Conservation (phyloP, 2,888 invertebrate species). For the Lepidocyrtoides sp. region DNA sequence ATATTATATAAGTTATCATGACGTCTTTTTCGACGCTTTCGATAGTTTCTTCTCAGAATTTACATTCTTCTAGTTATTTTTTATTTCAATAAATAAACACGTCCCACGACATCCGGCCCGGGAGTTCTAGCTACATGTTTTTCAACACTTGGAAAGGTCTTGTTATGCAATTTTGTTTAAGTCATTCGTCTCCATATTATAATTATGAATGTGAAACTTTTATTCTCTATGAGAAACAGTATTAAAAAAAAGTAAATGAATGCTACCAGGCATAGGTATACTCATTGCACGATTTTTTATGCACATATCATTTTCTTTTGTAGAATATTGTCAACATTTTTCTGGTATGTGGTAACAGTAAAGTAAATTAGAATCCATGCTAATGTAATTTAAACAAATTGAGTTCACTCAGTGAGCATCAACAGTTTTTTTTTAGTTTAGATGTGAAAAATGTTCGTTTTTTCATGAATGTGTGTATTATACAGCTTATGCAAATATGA, state of each 20-base stretch:
- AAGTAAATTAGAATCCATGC: slow-evolving; percentile 48
- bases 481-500: neutral
- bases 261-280: no score
- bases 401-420: neutral
- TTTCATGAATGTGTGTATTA: neutral
- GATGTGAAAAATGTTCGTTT: neutral
- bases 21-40: no score
- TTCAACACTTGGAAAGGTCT: neutral
- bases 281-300: neutral
- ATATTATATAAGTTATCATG: no score
- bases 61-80: no score
- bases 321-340: slow-evolving; percentile 5
- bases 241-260: no score
- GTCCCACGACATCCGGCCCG: slow-evolving; percentile 24
- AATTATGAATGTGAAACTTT: no score
- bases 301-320: neutral
- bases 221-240: no score
- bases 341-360: slow-evolving; percentile 50
- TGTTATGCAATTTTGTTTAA: neutral
- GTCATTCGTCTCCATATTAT: no score
- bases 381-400: slow-evolving; percentile 11
- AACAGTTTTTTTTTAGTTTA: neutral
- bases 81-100: no score
- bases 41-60: no score
- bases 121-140: neutral